Percentiles rank a stretch among this genome's conserved stretches.
Conservation (phyloP, 2,113 vertebrate species). For the Cromileptes altivelis region DNA sequence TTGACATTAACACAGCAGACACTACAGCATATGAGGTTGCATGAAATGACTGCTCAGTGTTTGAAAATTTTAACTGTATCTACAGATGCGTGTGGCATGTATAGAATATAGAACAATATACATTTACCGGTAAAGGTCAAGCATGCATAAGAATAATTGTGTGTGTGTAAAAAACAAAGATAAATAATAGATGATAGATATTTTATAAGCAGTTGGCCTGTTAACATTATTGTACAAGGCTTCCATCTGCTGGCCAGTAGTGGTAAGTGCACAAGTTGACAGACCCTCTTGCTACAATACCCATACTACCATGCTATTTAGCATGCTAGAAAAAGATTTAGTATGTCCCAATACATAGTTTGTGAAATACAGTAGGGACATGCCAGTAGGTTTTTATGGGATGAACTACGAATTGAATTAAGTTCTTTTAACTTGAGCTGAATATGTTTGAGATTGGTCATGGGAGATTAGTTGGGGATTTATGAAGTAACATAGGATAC, state of each 20-base stretch:
- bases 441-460: no score
- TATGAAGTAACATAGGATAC: no score
- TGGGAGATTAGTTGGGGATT: no score
- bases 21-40: no score
- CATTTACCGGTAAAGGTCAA: background rate
- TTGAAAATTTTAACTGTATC: background rate
- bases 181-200: background rate
- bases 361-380: no score
- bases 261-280: background rate
- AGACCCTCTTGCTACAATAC: no score
- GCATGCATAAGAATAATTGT: background rate
- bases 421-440: no score
- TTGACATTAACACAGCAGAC: background rate
- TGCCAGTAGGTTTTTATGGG: no score
- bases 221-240: background rate
- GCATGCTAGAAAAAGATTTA: no score
- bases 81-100: background rate
- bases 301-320: no score
- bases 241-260: slow-evolving; percentile 12
- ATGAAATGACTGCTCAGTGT: background rate
- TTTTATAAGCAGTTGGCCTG: background rate
- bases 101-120: background rate
- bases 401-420: no score
- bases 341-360: no score
- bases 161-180: background rate